Evolutionary conservation across 2,113 vertebrate species (phyloP), one percentile per base, ranked within the genome.

Genomic region (Rynchops niger): DNA sequence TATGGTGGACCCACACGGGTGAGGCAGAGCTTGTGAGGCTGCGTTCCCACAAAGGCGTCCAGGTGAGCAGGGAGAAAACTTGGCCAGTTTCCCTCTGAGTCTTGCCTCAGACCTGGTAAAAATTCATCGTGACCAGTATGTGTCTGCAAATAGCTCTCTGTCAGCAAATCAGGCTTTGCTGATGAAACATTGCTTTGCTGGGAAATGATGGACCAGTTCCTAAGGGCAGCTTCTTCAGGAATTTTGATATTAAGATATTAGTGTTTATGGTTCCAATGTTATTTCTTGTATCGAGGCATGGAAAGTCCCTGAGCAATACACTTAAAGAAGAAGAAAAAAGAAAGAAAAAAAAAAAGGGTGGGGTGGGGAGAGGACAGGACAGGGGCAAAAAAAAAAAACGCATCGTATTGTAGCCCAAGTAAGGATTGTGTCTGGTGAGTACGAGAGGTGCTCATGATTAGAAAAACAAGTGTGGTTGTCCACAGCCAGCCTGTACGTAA

Each of bases 361-460:
- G 16, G 2, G 3, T 25, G 15, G 14, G n/a, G 21, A 79, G 27
- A n/a, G 11, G 19, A 34, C 2, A n/a, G 11, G 19, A 34, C 2
- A 50, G 30, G 67, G 21, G 2, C 17, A 11, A 3, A 18, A 50
- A 27, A 30, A 29, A 30, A 29, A 32, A 36, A 22, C 34, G 9
- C 43, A 23, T 82, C n/a, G 63, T 74, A 20, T 18, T 67, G 45
- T 47, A 89, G 59, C 65, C 50, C 45, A 55, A 34, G 25, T 67
- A 38, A 82, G 66, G 70, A 20, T 34, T 22, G 13, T 11, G 19
- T 25, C 25, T 91, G 29, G 42, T 53, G 78, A 71, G 32, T 20
- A 6, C 0, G 0, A 56, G 38, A 73, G 30, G 13, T 1, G 0
- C 32, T 67, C 1, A 1, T 9, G 30, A 34, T 11, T 27, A 36